phyloP scores from a whole-genome alignment of 2,797 vertebrate species.

The Scleropages formosus region DNA sequence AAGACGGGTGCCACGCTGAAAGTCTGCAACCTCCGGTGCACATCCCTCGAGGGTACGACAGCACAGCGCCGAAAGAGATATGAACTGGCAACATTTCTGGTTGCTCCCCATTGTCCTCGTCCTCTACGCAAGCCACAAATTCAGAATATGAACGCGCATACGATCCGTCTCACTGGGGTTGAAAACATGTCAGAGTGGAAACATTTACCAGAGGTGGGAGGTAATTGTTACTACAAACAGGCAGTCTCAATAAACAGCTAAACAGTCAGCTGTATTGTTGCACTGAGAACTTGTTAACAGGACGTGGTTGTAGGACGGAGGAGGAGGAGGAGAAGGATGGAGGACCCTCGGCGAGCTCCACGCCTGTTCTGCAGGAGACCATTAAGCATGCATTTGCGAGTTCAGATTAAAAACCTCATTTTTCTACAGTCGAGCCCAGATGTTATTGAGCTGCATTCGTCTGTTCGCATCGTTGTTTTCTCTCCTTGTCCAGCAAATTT shows the following conservation, averaged over 20 bases:
- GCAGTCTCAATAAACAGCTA: constrained; percentile 15
- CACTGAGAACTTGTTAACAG: constrained; percentile 11
- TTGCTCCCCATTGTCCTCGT: constrained; percentile 8
- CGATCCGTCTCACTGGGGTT: not conserved
- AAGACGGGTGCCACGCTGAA: too few relatives aligned
- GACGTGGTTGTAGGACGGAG: not conserved
- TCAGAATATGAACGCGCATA: constrained; percentile 9
- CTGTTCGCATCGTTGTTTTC: constrained; percentile 36
- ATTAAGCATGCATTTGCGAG: not conserved
- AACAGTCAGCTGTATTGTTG: constrained; percentile 19
- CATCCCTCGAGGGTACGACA: not conserved
- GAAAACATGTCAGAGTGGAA: not conserved
- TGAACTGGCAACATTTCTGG: not conserved
- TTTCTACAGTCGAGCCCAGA: constrained; percentile 57
- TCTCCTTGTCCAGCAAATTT: constrained; percentile 52
- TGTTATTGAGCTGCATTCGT: constrained; percentile 47
- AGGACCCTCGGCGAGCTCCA: not conserved
- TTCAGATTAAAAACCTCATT: constrained; percentile 21
- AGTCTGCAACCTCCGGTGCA: not conserved
- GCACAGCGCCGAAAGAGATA: not conserved
- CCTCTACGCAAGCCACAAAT: not conserved
- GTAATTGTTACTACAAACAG: constrained; percentile 9
- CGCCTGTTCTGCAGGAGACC: not conserved
- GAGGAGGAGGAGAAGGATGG: not conserved
- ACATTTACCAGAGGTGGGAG: constrained; percentile 14